phyloP scores from a whole-genome alignment of 2,888 invertebrate species.

The Athrips mouffetella region DNA sequence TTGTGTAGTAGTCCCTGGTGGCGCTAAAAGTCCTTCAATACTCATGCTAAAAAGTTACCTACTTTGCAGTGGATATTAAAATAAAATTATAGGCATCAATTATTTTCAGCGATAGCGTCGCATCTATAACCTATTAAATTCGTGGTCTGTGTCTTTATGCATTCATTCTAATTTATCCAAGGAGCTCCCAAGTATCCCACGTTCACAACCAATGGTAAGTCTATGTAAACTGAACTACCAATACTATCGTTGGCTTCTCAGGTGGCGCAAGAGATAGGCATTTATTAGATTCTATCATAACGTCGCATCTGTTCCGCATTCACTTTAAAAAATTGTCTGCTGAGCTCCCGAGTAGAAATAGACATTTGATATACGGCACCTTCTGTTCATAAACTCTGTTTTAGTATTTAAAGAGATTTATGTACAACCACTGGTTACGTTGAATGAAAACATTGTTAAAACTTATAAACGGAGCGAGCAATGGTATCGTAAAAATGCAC shows the following conservation, averaged over 20 bases:
- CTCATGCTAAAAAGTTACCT: too few species aligned
- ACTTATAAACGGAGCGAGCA: slow-evolving; percentile 33
- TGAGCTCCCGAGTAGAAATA: slow-evolving; percentile 54
- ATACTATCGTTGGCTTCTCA: too few species aligned
- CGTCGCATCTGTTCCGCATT: slow-evolving; percentile 31
- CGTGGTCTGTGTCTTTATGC: not conserved
- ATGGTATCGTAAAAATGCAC: slow-evolving; percentile 31
- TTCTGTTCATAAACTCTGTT: slow-evolving; percentile 54
- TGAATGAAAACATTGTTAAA: slow-evolving; percentile 66
- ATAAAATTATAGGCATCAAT: too few species aligned
- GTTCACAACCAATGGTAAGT: too few species aligned
- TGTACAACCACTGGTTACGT: slow-evolving; percentile 50
- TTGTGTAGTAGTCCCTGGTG: too few species aligned
- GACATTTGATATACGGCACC: slow-evolving; percentile 47
- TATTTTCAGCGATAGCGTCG: too few species aligned
- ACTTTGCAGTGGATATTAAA: too few species aligned
- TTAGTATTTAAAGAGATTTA: slow-evolving; percentile 47
- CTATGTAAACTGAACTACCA: too few species aligned
- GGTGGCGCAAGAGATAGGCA: not conserved
- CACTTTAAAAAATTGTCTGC: slow-evolving; percentile 47
- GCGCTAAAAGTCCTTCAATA: too few species aligned
- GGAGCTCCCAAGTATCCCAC: too few species aligned
- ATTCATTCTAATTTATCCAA: too few species aligned
- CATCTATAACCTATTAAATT: not conserved
- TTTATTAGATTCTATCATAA: not conserved